Base-by-base conservation (phyloP, 2,113 vertebrate species). In the Rallus limicola region DNA sequence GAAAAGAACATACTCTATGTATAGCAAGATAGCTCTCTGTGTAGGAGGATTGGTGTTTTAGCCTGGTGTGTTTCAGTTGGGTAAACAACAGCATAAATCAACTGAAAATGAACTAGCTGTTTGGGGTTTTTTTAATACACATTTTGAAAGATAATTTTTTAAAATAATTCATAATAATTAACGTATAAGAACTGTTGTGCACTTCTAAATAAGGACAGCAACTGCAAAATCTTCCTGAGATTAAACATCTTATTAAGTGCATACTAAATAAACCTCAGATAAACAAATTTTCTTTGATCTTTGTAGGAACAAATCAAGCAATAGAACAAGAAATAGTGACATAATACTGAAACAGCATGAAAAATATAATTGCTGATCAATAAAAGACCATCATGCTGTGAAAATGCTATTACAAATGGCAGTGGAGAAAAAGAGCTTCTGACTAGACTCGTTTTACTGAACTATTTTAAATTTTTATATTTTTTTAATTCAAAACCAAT, bases 221-320 rank as follows among this genome's bases (percentile, higher is more conserved):
- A 58, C 46, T 71, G 34, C 33, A 95, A 90, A 88, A 72, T 65
- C 46, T 52, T 75, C 17, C 65, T 67, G 56, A 86, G 50, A 77
- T 83, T 70, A 84, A 72, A 26, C 16, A 50, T 83, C 42, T 88
- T 88, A 59, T 20, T 82, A 81, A 86, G 34, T 71, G 33, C 33
- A 40, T 81, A 40, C 65, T 75, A 82, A 96, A 68, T 71, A 71
- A 67, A 58, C 18, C 84, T 80, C 16, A 64, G 34, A 79, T 86
- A 88, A 92, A 88, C 10, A 31, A 16, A 68, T 85, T 93, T 93
- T 90, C 72, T 92, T 80, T 93, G 10, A 86, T 94, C 40, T 82
- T 58, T 88, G 11, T 84, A 69, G 36, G 29, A 86, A 53, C 13
- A 84, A 90, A 75, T 90, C 34, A 84, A 77, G 33, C 16, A 53